phyloP scores from a whole-genome alignment of 1,140 invertebrate species.

The Saccostrea echinata region DNA sequence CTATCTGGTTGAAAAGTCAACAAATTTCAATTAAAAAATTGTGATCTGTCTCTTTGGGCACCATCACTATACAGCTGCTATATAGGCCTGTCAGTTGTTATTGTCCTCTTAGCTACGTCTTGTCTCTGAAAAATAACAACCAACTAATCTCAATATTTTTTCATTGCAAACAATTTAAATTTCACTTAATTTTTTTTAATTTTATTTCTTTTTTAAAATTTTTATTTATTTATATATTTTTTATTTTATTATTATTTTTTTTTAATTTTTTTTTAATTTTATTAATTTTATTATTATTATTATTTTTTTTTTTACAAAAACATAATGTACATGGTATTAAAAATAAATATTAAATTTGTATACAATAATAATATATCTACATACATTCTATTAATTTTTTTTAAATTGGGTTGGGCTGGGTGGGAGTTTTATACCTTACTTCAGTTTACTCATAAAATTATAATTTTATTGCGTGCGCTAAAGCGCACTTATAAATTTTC shows the following conservation, averaged over 20 bases:
- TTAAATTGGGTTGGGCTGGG: no score
- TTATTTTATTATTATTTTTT: no score
- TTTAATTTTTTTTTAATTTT: no score
- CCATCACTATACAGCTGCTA: not conserved
- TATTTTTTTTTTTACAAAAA: not conserved
- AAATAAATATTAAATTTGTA: not conserved
- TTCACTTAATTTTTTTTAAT: no score
- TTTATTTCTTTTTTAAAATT: no score
- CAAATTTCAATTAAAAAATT: not conserved
- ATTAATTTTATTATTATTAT: no score
- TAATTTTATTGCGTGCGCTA: not conserved
- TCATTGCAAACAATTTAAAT: not conserved
- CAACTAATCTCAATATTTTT: not conserved
- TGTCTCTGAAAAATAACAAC: not conserved
- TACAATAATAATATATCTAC: not conserved
- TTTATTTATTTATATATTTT: no score
- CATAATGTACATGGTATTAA: not conserved
- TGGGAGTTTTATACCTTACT: no score
- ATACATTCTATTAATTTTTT: not conserved
- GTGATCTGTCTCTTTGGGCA: not conserved
- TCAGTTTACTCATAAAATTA: not conserved
- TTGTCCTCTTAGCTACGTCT: not conserved
- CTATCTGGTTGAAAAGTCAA: not conserved
- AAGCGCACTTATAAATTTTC: slow-evolving; percentile 13
- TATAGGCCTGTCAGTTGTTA: not conserved